A percentile compares a stretch with the other conserved stretches of the same genome.
Evolutionary conservation across 2,113 vertebrate genomes (phyloP).

Genomic region (Erythrocercus mccallii): DNA sequence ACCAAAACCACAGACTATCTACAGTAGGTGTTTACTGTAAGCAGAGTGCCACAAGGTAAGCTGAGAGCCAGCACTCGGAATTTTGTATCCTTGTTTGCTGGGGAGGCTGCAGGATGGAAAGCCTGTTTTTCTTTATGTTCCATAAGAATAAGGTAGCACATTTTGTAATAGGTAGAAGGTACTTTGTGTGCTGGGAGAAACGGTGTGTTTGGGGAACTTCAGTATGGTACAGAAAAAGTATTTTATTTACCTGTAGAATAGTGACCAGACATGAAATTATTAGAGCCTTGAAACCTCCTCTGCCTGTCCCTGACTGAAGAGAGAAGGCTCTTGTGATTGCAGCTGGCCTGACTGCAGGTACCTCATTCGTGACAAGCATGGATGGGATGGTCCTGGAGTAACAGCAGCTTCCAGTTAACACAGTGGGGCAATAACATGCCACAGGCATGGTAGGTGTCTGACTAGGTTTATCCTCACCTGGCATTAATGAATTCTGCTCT

Average conservation of each 20-base stretch:
- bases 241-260: neutral
- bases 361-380: neutral
- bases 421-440: neutral
- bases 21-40: neutral
- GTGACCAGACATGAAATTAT: neutral
- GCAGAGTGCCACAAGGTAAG: neutral
- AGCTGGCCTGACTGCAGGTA: neutral
- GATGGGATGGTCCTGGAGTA: neutral
- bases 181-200: neutral
- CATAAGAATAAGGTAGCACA: neutral
- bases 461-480: neutral
- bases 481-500: neutral
- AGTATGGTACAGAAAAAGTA: neutral
- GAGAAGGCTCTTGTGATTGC: neutral
- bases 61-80: neutral
- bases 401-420: neutral
- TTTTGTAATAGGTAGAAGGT: neutral
- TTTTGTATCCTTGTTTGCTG: neutral
- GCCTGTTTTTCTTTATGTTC: neutral
- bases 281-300: neutral
- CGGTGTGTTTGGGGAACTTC: neutral
- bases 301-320: neutral
- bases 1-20: neutral
- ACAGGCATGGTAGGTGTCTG: neutral
- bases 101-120: neutral